Base-by-base conservation (phyloP, 1,140 invertebrate species). In the Plectrocnemia conspersa region DNA sequence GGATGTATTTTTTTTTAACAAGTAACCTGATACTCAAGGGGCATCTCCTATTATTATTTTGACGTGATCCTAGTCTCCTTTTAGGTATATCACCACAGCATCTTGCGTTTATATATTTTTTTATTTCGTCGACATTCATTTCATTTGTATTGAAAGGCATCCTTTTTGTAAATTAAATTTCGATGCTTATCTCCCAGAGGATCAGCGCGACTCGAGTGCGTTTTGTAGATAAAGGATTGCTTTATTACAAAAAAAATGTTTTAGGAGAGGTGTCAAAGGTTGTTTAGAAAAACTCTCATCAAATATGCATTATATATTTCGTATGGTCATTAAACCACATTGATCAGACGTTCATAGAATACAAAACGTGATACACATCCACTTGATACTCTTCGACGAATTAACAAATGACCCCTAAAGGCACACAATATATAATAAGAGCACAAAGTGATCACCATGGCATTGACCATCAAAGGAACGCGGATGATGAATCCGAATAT, bases 1-100 rank as follows among this genome's bases (percentile, higher is more conserved):
- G 35, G 40, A 44, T 45, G 38, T 54, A 29, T 33, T 52, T 42
- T 45, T 57, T 58, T 58, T 53, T 58, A 53, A 58, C 49, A 53
- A 58, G 33, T 35, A 58, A 58, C 50, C 44, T 32, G 50, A 58
- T 48, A 52, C 44, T 16, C 25, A 27, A 48, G 44, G 56, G 56
- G 52, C 56, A 58, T 36, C 36, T 45, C 18, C 23, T 25, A 53
- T 58, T 53, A 48, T 48, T 48, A 52, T 48, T 44, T 44, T 53
- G 56, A 58, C 56, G 44, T 53, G 53, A 46, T 52, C 38, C 44
- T 21, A 40, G 50, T 42, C 50, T 29, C 36, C 24, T 52, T 52
- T 52, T 44, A 42, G 33, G 15, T 25, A 41, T 52, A 46, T 58
- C 44, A 48, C 53, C 49, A 53, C 48, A 10, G 19, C 32, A 38